Evolutionary conservation across 2,113 vertebrate genomes (phyloP).

Genomic region (Podilymbus podiceps): DNA sequence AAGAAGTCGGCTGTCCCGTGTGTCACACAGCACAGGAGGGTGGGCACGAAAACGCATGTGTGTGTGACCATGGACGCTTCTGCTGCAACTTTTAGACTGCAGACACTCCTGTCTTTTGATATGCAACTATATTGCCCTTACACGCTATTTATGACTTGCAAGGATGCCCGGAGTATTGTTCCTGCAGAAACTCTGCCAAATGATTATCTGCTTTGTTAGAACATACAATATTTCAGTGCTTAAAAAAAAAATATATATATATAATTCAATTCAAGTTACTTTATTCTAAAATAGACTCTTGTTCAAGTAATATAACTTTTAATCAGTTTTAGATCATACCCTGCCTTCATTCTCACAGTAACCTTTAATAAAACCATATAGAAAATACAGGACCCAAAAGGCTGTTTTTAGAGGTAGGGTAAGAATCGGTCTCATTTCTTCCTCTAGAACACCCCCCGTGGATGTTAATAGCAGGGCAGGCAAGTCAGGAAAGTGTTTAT

Average conservation of each 20-base stretch:
- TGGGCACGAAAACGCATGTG: no score
- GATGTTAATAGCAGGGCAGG: background rate
- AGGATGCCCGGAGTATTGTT: background rate
- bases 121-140: background rate
- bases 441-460: background rate
- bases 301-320: background rate
- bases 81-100: background rate
- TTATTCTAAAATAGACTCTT: background rate
- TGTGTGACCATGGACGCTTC: accelerated
- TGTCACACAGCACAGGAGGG: background rate
- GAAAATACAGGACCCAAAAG: background rate
- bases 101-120: background rate
- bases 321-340: background rate
- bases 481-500: background rate
- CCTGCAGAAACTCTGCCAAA: background rate
- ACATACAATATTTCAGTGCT: background rate
- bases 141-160: background rate
- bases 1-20: background rate
- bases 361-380: background rate
- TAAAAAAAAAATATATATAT: no score
- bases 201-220: background rate
- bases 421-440: background rate
- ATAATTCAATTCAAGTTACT: background rate
- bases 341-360: background rate
- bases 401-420: background rate